Base-by-base conservation (phyloP, 2,113 vertebrate species). In the Notarius quadriscutis region DNA sequence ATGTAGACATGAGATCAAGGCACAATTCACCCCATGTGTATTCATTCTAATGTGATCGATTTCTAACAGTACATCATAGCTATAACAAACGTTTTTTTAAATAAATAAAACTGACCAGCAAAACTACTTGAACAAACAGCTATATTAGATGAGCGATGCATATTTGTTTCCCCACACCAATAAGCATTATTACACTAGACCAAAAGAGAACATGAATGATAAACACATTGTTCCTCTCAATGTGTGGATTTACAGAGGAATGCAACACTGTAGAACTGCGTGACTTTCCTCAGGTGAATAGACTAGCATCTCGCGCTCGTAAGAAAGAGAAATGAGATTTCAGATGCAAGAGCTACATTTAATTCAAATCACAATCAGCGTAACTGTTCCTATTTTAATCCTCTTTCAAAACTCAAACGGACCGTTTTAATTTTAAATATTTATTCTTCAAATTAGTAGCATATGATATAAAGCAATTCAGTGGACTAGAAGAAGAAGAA, bases 1-100 rank as follows among this genome's bases (percentile, higher is more conserved):
- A 91, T 51, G 63, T 7, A 75, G 34, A 81, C 8, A 83, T 25
- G 77, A 11, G 20, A 25, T 81, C 25, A 87, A n/a, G 25, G 7
- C 0, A 69, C 1, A 55, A 58, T 58, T 10, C 5, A 18, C n/a
- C n/a, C 27, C 27, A 80, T 34, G 8, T 20, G 25, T 4, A 58
- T 17, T 55, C 58, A 20, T 30, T 17, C 11, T 80, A 17, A 10
- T 30, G 10, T 34, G 9, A 17, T 0, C 34, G 8, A 58, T 4
- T 8, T 79, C 2, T 27, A 51, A n/a, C n/a, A n/a, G 4, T 51
- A 50, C 1, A 75, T 75, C 8, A 50, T 50, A 20, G 34, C 15
- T 74, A 50, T 48, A 22, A 10, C 17, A 48, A 8, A 8, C 7
- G 18, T 72, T 34, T 48, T 17, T 41, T 69, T 9, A 63, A 41